phyloP scores from a whole-genome alignment of 2,797 vertebrate genomes.

The Melanogrammus aeglefinus region DNA sequence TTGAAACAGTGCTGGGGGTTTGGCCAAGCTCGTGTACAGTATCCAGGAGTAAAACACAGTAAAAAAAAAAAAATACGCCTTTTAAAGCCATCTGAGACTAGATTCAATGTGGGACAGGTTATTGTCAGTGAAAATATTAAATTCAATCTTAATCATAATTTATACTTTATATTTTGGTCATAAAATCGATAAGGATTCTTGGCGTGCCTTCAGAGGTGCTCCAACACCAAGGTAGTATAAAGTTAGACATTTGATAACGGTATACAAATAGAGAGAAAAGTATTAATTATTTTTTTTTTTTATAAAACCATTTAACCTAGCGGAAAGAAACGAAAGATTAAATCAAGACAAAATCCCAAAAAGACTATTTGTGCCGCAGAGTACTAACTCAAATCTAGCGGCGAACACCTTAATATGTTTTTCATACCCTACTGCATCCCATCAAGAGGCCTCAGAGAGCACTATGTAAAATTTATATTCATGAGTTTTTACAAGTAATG shows the following conservation, averaged over 20 bases:
- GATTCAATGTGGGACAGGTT: background rate
- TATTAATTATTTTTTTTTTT: background rate
- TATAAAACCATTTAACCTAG: slow-evolving; percentile 14
- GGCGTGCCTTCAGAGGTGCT: slow-evolving; percentile 10
- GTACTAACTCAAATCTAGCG: slow-evolving; percentile 45
- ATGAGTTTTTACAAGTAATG: slow-evolving; percentile 74
- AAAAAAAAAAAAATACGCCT: too few relatives aligned
- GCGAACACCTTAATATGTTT: slow-evolving; percentile 55
- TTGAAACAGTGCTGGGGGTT: slow-evolving; percentile 7
- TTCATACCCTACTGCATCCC: slow-evolving; percentile 57
- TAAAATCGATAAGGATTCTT: slow-evolving; percentile 2
- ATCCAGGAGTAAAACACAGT: background rate
- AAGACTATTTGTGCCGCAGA: slow-evolving; percentile 32
- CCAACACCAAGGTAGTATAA: background rate
- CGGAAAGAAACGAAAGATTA: slow-evolving; percentile 31
- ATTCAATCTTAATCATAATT: background rate
- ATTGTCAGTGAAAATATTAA: background rate
- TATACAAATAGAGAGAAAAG: slow-evolving; percentile 12
- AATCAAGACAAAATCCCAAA: slow-evolving; percentile 44
- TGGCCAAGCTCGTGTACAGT: slow-evolving; percentile 18
- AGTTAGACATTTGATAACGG: slow-evolving; percentile 15
- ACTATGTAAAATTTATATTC: slow-evolving; percentile 70
- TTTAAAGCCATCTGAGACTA: background rate
- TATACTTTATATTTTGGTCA: background rate
- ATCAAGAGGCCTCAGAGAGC: slow-evolving; percentile 56